phyloP scores from a whole-genome alignment of 2,113 vertebrate genomes.

The Oophaga pumilio region DNA sequence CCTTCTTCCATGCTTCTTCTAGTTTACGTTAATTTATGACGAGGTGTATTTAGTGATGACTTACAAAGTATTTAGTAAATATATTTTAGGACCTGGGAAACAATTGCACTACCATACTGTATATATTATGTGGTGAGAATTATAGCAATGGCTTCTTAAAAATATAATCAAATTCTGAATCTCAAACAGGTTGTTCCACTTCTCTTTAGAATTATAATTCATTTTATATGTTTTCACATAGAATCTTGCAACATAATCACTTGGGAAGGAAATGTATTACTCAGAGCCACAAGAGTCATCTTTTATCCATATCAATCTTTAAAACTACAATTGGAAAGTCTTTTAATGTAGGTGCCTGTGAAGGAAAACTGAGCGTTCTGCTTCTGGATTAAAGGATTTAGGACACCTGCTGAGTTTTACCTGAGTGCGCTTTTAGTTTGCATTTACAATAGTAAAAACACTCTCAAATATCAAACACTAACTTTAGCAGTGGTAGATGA shows the following conservation, averaged over 20 bases:
- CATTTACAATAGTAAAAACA: background rate
- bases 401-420: conserved; percentile 9
- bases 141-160: background rate
- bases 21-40: no score
- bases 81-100: no score
- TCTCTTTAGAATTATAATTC: background rate
- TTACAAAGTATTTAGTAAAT: no score
- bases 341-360: background rate
- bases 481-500: background rate
- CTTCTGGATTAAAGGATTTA: background rate
- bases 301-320: background rate
- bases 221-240: background rate
- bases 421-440: background rate
- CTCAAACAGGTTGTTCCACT: background rate
- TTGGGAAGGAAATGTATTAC: background rate
- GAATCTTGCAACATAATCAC: background rate
- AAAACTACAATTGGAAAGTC: background rate
- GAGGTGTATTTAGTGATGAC: no score
- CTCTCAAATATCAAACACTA: conserved; percentile 1
- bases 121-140: background rate
- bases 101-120: no score
- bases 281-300: background rate
- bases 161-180: background rate
- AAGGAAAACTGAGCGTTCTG: background rate
- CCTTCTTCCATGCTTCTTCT: no score